A percentile compares a stretch with the other conserved stretches of the same genome.
phyloP scores from a whole-genome alignment of 2,888 invertebrate genomes.

The Tribolium freemani region DNA sequence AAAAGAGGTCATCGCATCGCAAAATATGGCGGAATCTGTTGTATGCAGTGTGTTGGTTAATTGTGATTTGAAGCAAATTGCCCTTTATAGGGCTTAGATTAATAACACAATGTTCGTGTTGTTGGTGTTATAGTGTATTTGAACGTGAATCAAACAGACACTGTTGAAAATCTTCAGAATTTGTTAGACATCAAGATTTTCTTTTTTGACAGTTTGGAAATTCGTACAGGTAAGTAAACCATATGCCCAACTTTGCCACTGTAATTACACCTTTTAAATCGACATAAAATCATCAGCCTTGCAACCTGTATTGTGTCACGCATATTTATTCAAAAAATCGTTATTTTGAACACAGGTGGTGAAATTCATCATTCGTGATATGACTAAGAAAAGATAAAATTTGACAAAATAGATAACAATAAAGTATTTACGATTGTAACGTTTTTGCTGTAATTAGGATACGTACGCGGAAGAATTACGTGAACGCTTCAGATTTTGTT shows the following conservation, averaged over 20 bases:
- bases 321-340: not conserved
- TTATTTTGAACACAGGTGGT: not conserved
- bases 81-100: conserved; percentile 23
- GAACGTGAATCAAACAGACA: not conserved
- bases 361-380: not conserved
- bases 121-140: conserved; percentile 15
- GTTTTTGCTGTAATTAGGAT: not conserved
- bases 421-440: not conserved
- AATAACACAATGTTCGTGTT: conserved; percentile 11
- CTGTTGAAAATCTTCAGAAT: not conserved
- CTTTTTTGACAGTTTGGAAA: conserved; percentile 25
- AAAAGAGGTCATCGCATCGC: conserved; percentile 30
- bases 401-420: not conserved
- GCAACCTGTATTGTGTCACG: not conserved
- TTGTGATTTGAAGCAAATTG: conserved; percentile 11
- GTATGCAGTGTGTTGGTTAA: conserved; percentile 17
- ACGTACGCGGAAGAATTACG: not conserved
- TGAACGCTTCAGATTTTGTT: not conserved
- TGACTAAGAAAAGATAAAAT: not conserved
- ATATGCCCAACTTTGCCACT: conserved; percentile 16
- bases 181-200: not conserved
- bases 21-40: conserved; percentile 36
- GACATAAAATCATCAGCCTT: not conserved
- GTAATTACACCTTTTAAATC: not conserved
- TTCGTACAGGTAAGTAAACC: conserved; percentile 24